Evolutionary conservation across 2,888 invertebrate genomes (phyloP).

Genomic region (Polia nebulosa): DNA sequence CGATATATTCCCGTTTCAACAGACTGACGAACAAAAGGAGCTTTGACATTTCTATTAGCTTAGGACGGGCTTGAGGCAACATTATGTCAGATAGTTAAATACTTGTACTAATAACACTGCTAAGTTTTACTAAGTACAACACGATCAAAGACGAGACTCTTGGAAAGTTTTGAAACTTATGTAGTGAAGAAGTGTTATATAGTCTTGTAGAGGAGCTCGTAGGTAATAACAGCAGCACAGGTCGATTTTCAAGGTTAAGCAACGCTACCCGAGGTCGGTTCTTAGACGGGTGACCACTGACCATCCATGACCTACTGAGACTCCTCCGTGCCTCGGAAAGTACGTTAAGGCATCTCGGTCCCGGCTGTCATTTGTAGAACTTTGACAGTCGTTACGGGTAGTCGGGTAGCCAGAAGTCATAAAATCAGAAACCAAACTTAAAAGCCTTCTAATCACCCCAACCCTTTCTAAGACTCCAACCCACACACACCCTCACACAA

Average conservation of each 20-base stretch:
- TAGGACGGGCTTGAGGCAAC: slow-evolving; percentile 53
- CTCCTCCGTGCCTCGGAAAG: not conserved
- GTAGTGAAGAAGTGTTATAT: not conserved
- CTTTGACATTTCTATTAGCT: slow-evolving; percentile 62
- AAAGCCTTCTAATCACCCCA: no score
- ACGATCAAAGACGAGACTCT: slow-evolving; percentile 26
- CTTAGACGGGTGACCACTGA: no score
- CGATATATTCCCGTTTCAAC: slow-evolving; percentile 59
- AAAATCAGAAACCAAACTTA: not conserved
- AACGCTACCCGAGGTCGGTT: not conserved
- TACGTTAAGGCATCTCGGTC: no score
- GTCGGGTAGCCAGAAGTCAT: not conserved
- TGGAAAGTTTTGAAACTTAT: not conserved
- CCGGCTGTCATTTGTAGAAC: not conserved
- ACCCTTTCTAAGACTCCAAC: no score
- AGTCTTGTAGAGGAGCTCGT: not conserved
- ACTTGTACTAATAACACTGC: slow-evolving; percentile 43
- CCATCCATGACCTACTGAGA: not conserved
- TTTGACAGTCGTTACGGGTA: not conserved
- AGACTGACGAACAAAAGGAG: slow-evolving; percentile 52
- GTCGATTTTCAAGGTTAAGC: no score
- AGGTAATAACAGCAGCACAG: not conserved
- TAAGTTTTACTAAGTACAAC: slow-evolving; percentile 15
- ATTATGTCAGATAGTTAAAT: slow-evolving; percentile 40
- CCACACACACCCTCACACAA: no score